Evolutionary conservation across 1,140 invertebrate species (phyloP).

Genomic region (Copidosoma floridanum): DNA sequence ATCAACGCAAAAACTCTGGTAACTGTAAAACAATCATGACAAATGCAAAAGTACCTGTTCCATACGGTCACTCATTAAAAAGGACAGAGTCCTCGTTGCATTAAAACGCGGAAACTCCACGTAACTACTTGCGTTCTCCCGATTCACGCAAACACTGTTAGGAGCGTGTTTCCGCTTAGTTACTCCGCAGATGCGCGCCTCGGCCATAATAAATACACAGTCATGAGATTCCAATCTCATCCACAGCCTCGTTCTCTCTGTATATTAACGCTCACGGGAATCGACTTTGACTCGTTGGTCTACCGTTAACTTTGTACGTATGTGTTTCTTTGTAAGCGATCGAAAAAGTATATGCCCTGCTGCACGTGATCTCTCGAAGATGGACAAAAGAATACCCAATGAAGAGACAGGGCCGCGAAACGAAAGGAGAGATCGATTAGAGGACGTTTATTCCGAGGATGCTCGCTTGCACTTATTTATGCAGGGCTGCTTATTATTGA

Average conservation of each 20-base stretch:
- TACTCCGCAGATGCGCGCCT: no score
- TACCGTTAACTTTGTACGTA: conserved; percentile 7
- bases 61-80: no score
- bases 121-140: neutral
- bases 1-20: no score
- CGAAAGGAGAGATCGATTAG: conserved; percentile 2
- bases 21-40: no score
- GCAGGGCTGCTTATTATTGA: conserved; percentile 7
- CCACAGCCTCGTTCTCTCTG: conserved; percentile 13
- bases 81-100: no score
- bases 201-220: no score
- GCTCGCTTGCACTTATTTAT: conserved; percentile 5
- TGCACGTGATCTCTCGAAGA: neutral
- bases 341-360: neutral
- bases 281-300: conserved; percentile 17
- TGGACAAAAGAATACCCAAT: neutral
- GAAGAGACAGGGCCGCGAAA: neutral
- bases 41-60: no score
- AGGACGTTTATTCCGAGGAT: no score
- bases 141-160: conserved; percentile 18
- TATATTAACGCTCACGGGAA: conserved; percentile 11
- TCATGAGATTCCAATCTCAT: conserved; percentile 18
- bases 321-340: neutral
- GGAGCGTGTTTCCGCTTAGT: conserved; percentile 18
- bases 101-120: no score